Evolutionary conservation across 2,113 vertebrate genomes (phyloP).

Genomic region (Chamaea fasciata): DNA sequence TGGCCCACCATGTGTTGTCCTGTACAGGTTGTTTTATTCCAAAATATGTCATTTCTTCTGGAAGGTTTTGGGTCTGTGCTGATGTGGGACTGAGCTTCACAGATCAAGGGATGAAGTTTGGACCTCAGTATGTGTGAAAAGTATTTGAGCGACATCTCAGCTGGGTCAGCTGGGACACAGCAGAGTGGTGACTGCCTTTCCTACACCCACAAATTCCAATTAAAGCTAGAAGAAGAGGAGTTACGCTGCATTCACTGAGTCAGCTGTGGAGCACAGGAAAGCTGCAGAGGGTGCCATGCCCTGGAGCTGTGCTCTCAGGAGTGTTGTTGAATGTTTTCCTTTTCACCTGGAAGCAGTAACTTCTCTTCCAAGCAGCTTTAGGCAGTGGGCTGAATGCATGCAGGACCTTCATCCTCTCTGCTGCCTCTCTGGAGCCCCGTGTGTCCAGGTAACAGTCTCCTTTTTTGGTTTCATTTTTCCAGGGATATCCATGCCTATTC

Average conservation of each 20-base stretch:
- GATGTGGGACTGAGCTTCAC: not conserved
- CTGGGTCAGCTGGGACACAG: not conserved
- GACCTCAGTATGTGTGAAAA: not conserved
- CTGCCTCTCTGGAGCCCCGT: not conserved
- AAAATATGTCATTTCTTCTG: not conserved
- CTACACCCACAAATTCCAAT: not conserved
- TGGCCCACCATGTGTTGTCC: not conserved
- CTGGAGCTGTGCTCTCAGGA: not conserved
- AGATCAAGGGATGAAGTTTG: not conserved
- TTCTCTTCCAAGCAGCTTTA: not conserved
- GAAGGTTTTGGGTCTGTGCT: not conserved
- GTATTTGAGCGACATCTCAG: no score
- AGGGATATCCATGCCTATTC: constrained; percentile 95
- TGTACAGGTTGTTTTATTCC: not conserved
- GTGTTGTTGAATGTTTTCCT: not conserved
- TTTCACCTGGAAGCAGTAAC: not conserved
- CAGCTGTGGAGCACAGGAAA: not conserved
- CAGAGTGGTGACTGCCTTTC: not conserved
- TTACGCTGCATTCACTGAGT: rapidly evolving
- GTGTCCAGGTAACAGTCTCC: not conserved
- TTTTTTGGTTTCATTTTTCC: not conserved
- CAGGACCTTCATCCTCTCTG: not conserved
- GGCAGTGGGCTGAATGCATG: not conserved
- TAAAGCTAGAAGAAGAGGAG: not conserved
- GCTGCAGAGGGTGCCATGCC: not conserved